Conservation (phyloP, 2,888 invertebrate genomes). For the Drosophila phalerata region DNA sequence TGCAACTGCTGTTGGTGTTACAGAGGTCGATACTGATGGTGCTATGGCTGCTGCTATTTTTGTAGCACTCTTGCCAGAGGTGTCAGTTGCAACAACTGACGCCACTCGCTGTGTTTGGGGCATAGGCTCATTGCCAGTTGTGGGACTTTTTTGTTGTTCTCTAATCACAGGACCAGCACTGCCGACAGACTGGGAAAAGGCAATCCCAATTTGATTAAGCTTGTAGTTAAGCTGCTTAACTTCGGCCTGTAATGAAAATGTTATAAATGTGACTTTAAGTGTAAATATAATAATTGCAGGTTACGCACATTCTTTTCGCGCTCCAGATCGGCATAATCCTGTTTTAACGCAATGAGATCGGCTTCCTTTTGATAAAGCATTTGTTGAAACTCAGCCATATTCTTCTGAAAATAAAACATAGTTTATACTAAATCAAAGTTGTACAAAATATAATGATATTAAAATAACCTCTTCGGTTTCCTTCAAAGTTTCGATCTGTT, state of each 20-base stretch:
- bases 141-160: background rate
- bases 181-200: slow-evolving; percentile 21
- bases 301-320: slow-evolving; percentile 4
- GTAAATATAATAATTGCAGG: background rate
- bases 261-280: background rate
- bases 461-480: slow-evolving; percentile 19
- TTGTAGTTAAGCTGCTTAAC: slow-evolving; percentile 23
- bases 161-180: background rate
- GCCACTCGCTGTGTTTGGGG: background rate
- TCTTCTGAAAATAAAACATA: slow-evolving; percentile 11
- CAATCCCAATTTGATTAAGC: slow-evolving; percentile 31
- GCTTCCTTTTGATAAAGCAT: slow-evolving; percentile 10
- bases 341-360: background rate
- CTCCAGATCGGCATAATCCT: background rate
- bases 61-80: background rate
- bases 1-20: background rate
- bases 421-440: background rate
- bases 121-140: background rate
- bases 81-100: background rate
- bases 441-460: background rate
- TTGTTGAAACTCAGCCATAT: background rate
- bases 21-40: background rate
- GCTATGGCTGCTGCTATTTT: background rate
- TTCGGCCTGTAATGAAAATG: background rate
- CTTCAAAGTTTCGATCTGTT: slow-evolving; percentile 1